A percentile compares a stretch with the other conserved stretches of the same genome.
phyloP scores from a whole-genome alignment of 2,888 invertebrate genomes.

The Amphipyra berbera region DNA sequence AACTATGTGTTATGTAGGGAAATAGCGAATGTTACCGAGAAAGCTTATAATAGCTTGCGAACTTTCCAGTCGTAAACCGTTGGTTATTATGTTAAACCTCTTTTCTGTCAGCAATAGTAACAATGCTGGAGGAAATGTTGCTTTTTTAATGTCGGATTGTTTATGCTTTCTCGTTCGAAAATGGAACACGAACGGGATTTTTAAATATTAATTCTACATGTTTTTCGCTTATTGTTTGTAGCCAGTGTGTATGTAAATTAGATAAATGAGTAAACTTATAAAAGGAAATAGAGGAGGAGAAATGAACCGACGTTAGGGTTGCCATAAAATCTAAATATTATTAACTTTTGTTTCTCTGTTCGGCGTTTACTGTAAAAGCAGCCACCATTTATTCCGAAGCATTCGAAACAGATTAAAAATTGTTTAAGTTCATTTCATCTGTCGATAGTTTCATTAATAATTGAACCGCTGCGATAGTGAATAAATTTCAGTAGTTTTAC shows the following conservation, averaged over 20 bases:
- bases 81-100: constrained; percentile 53
- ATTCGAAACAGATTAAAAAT: constrained; percentile 24
- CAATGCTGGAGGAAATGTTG: constrained; percentile 46
- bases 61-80: constrained; percentile 51
- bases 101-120: constrained; percentile 53
- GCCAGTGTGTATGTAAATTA: constrained; percentile 30
- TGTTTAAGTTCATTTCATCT: constrained; percentile 31
- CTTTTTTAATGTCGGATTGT: constrained; percentile 43
- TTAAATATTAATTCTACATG: constrained; percentile 42
- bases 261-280: background rate
- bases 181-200: constrained; percentile 38
- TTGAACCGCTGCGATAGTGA: constrained; percentile 47
- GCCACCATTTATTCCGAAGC: constrained; percentile 15
- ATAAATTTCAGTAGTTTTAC: constrained; percentile 60
- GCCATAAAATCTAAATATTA: background rate
- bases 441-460: constrained; percentile 58
- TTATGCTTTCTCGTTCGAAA: constrained; percentile 52
- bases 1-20: constrained; percentile 60
- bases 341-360: too few relatives aligned
- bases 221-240: constrained; percentile 24
- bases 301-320: background rate
- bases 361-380: constrained; percentile 11
- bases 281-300: background rate
- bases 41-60: constrained; percentile 55
- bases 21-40: constrained; percentile 58